These are phyloP conservation scores for Pristionchus japonicus DNA, from an alignment of 2,888 invertebrate species.

Conservation along the genomic window DNA sequence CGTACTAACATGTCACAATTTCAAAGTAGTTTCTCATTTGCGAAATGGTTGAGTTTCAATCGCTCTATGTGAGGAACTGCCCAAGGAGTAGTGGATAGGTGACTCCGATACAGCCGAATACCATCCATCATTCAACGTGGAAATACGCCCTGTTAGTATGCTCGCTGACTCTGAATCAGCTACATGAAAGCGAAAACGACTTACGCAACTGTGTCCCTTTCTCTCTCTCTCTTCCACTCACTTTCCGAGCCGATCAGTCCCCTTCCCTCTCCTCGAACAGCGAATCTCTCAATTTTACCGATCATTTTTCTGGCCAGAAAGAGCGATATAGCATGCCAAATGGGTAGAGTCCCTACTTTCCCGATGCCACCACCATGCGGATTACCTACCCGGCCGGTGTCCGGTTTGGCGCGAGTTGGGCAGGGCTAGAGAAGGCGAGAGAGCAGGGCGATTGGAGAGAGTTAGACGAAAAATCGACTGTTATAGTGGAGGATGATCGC, in stretches of 20 bases:
- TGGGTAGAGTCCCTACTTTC: too few species aligned
- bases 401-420: not conserved
- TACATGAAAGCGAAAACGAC: not conserved
- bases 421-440: not conserved
- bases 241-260: not conserved
- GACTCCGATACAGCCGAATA: too few species aligned
- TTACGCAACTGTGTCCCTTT: constrained; percentile 26
- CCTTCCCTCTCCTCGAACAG: not conserved
- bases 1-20: too few species aligned
- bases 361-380: not conserved
- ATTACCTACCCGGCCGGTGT: constrained; percentile 14
- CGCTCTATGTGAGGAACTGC: not conserved
- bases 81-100: too few species aligned
- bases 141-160: not conserved
- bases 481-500: constrained; percentile 2
- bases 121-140: too few species aligned
- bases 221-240: not conserved
- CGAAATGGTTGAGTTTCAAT: too few species aligned
- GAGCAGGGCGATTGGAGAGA: not conserved
- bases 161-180: not conserved
- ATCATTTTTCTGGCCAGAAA: too few species aligned
- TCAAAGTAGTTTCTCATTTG: too few species aligned
- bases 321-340: too few species aligned
- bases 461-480: not conserved
- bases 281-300: too few species aligned